Base-by-base conservation (phyloP, 2,888 invertebrate genomes). In the Ochropleura plecta region DNA sequence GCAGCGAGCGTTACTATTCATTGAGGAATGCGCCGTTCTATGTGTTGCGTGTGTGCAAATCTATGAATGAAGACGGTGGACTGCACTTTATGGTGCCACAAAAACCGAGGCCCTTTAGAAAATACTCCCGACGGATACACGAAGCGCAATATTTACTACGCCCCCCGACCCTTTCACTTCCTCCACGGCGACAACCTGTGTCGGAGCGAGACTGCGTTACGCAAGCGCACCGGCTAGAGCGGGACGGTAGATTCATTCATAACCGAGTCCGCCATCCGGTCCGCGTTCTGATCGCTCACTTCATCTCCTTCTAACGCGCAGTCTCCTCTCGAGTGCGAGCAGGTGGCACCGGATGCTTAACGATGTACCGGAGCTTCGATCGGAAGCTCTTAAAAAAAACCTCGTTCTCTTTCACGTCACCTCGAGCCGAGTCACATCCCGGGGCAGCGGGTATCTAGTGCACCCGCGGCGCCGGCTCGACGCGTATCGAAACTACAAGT, bases 141-240 rank as follows among this genome's bases (percentile, higher is more conserved):
- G 87, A 91, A 94, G 90, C 94, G 93, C 96, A 95, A 96, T 96
- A 95, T 96, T 96, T 96, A 96, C 96, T 96, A 96, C 96, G 93
- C 92, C 91, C 93, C 95, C 93, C 92, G 96, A 95, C 96, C 96
- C 96, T 96, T 96, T 96, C 96, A 96, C 96, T 96, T 96, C 96
- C 96, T 96, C 93, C 93, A 94, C 93, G 92, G 91, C 94, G 95
- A 95, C 96, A 96, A 96, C 96, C 94, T 95, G 95, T 88, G 93
- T 84, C 82, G 86, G 93, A 95, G 90, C 89, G 95, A 94, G 95
- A 95, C 90, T 82, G 76, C 85, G 87, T 86, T 90, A 91, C 89
- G 89, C 87, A 85, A 89, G 89, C 85, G 86, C 82, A 82, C 83
- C 78, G 76, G 93, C 83, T 76, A 87, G 94, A 96, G 90, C 91